These are phyloP conservation scores for Syngnathus rostellatus DNA, from an alignment of 2,797 vertebrate genomes.

Conservation along the genomic window DNA sequence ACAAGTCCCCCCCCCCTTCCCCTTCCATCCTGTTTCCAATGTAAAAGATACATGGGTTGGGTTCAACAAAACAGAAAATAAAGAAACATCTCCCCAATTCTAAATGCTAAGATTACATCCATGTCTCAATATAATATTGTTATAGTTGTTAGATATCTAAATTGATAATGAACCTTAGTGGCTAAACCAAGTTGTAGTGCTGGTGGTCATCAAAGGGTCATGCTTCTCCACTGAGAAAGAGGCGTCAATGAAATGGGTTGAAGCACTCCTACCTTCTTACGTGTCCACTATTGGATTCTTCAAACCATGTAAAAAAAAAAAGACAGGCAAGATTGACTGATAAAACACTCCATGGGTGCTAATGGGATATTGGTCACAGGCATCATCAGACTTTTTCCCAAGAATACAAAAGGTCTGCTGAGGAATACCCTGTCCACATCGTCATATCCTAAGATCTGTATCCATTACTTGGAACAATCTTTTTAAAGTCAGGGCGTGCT, in stretches of 20 bases:
- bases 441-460: background rate
- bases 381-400: background rate
- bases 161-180: constrained; percentile 67
- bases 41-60: constrained; percentile 27
- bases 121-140: constrained; percentile 61
- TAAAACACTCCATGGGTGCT: background rate
- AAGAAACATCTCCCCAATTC: background rate
- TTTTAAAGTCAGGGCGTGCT: constrained; percentile 41
- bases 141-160: constrained; percentile 49
- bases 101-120: too few species aligned
- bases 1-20: constrained; percentile 16
- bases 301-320: background rate
- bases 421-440: background rate
- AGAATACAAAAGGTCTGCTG: background rate
- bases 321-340: background rate
- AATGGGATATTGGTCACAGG: background rate
- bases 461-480: constrained; percentile 36
- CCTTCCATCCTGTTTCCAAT: constrained; percentile 23
- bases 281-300: background rate
- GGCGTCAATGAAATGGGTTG: constrained; percentile 46
- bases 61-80: constrained; percentile 27
- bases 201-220: constrained; percentile 68
- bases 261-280: constrained; percentile 34
- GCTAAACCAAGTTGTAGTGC: constrained; percentile 47
- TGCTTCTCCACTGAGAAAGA: constrained; percentile 38